phyloP scores from a whole-genome alignment of 2,888 invertebrate species.

The Ypsolopha scabrella region DNA sequence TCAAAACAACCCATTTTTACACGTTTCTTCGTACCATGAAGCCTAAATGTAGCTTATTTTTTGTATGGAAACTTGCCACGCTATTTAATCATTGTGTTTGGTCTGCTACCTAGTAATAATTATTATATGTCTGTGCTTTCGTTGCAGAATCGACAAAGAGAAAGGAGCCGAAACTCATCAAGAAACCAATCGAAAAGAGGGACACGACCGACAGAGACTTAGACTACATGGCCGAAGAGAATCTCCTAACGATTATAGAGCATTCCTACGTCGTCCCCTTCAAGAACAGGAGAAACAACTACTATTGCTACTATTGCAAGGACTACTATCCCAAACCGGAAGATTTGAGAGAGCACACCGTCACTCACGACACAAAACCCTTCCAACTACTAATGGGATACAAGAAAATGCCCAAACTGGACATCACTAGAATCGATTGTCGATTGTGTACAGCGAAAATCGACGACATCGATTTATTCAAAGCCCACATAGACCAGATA shows the following conservation, averaged over 20 bases:
- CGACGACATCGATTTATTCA: slow-evolving; percentile 40
- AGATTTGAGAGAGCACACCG: slow-evolving; percentile 50
- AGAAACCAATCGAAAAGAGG: slow-evolving; percentile 42
- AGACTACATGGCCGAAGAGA: slow-evolving; percentile 59
- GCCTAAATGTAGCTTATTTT: too few relatives aligned
- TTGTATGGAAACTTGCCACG: too few relatives aligned
- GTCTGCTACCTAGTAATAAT: too few relatives aligned
- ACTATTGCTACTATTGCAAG: slow-evolving; percentile 60
- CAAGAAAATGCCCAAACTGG: slow-evolving; percentile 57
- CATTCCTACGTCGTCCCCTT: slow-evolving; percentile 58
- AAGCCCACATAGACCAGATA: slow-evolving; percentile 44
- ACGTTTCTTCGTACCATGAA: too few relatives aligned
- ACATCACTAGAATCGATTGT: slow-evolving; percentile 55
- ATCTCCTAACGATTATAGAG: slow-evolving; percentile 50
- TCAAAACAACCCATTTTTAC: too few relatives aligned
- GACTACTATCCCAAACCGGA: slow-evolving; percentile 58
- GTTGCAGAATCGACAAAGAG: slow-evolving; percentile 24
- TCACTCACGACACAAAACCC: slow-evolving; percentile 50
- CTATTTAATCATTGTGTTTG: too few relatives aligned
- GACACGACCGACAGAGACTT: slow-evolving; percentile 48
- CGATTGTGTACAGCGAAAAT: slow-evolving; percentile 44
- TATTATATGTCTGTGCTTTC: too few relatives aligned
- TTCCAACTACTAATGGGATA: slow-evolving; percentile 56
- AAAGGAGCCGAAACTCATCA: slow-evolving; percentile 17
- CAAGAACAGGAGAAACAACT: slow-evolving; percentile 53